Percentiles rank a stretch among this genome's conserved stretches.
Conservation (phyloP, 2,797 vertebrate genomes). For the Neosalanx taihuensis region DNA sequence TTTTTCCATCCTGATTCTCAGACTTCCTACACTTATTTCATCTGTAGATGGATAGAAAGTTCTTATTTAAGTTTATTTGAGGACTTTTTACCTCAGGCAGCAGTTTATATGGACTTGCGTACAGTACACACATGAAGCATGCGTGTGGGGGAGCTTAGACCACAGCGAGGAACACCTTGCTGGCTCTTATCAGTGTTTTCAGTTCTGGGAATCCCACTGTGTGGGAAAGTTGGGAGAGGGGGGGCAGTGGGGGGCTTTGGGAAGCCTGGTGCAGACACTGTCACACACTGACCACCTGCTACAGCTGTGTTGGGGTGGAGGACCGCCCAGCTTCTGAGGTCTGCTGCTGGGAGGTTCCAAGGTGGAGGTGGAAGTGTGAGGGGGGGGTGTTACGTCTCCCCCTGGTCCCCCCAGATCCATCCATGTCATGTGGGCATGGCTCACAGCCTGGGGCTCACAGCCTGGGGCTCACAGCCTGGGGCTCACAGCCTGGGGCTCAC, state of each 20-base stretch:
- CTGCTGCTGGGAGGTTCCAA: too few species aligned
- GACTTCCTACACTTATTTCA: not conserved
- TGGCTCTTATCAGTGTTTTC: slow-evolving; percentile 45
- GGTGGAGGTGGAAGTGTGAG: too few species aligned
- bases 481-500: too few species aligned
- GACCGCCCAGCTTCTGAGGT: too few species aligned
- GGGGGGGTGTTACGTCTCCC: too few species aligned
- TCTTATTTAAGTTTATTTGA: not conserved
- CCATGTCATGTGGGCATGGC: not conserved
- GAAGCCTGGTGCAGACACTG: slow-evolving; percentile 36
- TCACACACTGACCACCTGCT: slow-evolving; percentile 53
- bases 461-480: too few species aligned
- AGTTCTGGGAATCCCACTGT: slow-evolving; percentile 12
- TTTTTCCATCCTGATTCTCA: not conserved
- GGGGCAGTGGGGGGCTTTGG: slow-evolving; percentile 34
- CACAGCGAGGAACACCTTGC: too few species aligned
- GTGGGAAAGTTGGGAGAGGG: slow-evolving; percentile 41
- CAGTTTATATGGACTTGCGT: not conserved
- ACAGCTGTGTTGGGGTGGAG: not conserved
- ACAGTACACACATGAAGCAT: not conserved
- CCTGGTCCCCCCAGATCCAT: too few species aligned
- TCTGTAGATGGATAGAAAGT: not conserved
- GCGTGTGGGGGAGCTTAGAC: too few species aligned
- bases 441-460: too few species aligned
- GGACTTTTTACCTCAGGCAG: not conserved